These are phyloP conservation scores for Empis stercorea DNA, from an alignment of 2,888 invertebrate genomes.

Conservation along the genomic window DNA sequence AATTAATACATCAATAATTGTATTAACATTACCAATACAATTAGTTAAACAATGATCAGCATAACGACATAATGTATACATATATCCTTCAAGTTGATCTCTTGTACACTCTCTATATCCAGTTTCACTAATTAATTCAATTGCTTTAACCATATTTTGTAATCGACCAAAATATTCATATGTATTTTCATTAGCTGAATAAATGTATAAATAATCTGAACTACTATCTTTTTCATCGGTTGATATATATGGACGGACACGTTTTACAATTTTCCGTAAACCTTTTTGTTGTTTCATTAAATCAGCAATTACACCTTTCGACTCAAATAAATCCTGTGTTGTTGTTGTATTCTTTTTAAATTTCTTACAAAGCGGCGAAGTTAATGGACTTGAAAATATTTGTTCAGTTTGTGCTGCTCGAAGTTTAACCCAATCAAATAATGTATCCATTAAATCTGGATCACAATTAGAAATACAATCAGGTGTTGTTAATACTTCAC, in stretches of 20 bases:
- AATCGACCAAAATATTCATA: conserved; percentile 7
- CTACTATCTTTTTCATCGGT: too few species aligned
- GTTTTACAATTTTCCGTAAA: not conserved
- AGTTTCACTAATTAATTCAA: conserved; percentile 20
- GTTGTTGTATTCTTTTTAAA: too few species aligned
- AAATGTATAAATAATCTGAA: too few species aligned
- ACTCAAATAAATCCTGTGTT: too few species aligned
- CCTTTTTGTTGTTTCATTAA: not conserved
- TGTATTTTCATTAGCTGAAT: not conserved
- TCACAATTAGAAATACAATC: not conserved
- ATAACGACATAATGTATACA: conserved; percentile 25
- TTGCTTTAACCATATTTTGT: conserved; percentile 18
- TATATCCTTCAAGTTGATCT: conserved; percentile 25
- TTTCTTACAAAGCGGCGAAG: too few species aligned
- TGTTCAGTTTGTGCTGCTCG: not conserved
- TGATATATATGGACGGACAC: not conserved
- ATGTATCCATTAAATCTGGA: not conserved
- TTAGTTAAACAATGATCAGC: conserved; percentile 25
- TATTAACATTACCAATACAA: conserved; percentile 25
- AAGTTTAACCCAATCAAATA: not conserved
- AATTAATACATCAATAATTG: conserved; percentile 16
- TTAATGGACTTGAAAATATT: not conserved
- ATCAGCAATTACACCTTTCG: too few species aligned
- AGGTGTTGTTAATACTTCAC: not conserved
- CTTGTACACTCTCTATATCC: conserved; percentile 23